Percentiles rank a stretch among this genome's conserved stretches.
Evolutionary conservation across 2,888 invertebrate genomes (phyloP).

Genomic region (Drosophila trichaetosa): DNA sequence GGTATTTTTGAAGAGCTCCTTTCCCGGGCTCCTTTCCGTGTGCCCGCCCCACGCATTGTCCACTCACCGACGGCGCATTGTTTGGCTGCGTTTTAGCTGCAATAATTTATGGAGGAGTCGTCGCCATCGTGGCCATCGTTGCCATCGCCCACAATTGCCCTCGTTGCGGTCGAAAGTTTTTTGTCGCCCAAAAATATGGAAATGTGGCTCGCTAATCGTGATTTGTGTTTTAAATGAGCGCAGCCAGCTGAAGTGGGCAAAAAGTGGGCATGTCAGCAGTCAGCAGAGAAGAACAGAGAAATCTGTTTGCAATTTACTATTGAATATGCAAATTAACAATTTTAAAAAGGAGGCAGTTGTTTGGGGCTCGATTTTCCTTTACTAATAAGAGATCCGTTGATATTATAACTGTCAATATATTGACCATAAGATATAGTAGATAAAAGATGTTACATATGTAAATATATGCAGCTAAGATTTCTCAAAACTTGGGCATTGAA

Average conservation of each 20-base stretch:
- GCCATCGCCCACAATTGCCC: constrained; percentile 40
- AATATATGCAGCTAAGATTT: background rate
- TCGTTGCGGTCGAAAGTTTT: constrained; percentile 40
- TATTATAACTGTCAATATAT: background rate
- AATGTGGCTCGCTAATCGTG: constrained; percentile 67
- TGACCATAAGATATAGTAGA: background rate
- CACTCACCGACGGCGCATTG: constrained; percentile 46
- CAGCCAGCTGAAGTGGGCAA: background rate
- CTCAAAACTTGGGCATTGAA: background rate
- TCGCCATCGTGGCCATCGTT: constrained; percentile 40
- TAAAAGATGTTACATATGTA: background rate
- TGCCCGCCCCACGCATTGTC: constrained; percentile 36
- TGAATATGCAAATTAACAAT: background rate
- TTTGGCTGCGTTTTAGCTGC: constrained; percentile 56
- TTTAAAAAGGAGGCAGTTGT: background rate
- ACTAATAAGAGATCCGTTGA: too few relatives aligned
- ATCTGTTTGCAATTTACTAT: background rate
- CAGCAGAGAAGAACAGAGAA: background rate
- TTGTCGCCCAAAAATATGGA: constrained; percentile 42
- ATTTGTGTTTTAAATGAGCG: constrained; percentile 72
- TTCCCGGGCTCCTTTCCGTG: constrained; percentile 9
- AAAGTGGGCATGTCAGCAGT: constrained; percentile 10
- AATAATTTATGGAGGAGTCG: constrained; percentile 54
- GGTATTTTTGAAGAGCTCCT: constrained; percentile 58
- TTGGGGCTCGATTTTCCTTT: background rate